Base-by-base conservation (phyloP, 2,888 invertebrate genomes). In the Lucinisca nassula region DNA sequence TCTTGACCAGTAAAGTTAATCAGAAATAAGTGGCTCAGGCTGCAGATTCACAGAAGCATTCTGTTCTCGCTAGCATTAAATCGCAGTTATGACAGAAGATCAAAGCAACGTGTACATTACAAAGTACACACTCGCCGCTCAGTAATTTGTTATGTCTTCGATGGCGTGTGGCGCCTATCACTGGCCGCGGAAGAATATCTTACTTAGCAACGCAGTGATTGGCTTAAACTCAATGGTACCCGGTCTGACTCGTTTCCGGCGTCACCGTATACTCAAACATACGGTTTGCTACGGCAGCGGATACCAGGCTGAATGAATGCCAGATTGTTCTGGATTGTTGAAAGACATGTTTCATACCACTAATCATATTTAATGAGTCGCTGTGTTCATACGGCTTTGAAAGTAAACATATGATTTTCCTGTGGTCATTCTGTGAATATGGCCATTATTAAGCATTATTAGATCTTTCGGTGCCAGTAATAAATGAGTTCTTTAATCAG, bases 141-240 rank as follows among this genome's bases (percentile, higher is more conserved):
- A 83, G 83, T 87, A 75, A 90, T 90, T 90, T 90, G 87, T 87
- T 81, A 85, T 79, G 72, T 75, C 58, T 38, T 40, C 6, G 51
- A 37, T 55, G 89, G 80, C 90, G 90, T 88, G 90, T 86, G 90
- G 90, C 90, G 90, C 87, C 90, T 79, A 84, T 87, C 90, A 90
- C 81, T 72, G 70, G 51, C 73, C 38, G 78, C 79, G 76, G 79
- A 40, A 73, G 58, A 55, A 37, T 51, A 73, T 51, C 77, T 82
- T 81, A 77, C 89, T 49, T 89, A 90, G 90, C 90, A 90, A 90
- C 90, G 73, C 51, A 73, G 85, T 82, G 85, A 87, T 85, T 90
- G 90, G 84, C 80, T 67, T 37, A 85, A 35, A 35, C 10, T 17
- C 10, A 17, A 21, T 45, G 74, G 24, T 74, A 74, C 74, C 27